These are phyloP conservation scores for Caenorhabditis zanzibari DNA, from an alignment of 2,888 invertebrate species.

Conservation along the genomic window DNA sequence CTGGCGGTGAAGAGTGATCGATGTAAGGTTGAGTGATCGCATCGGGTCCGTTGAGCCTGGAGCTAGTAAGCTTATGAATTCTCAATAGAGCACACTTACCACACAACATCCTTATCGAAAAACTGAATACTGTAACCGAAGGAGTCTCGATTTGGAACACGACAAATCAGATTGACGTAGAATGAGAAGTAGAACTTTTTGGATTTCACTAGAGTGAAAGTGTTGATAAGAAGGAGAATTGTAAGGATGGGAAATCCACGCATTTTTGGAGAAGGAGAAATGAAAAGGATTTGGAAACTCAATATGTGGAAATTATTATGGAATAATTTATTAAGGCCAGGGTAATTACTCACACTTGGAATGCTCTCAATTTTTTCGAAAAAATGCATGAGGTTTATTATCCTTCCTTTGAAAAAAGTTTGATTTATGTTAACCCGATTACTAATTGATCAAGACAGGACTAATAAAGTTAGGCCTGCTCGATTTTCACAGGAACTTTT, in stretches of 20 bases:
- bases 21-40: not conserved
- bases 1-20: not conserved
- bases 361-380: too few relatives aligned
- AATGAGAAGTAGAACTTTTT: not conserved
- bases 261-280: slow-evolving; percentile 7
- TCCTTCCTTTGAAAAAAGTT: too few relatives aligned
- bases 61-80: not conserved
- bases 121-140: slow-evolving; percentile 16
- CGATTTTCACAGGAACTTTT: slow-evolving; percentile 21
- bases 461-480: slow-evolving; percentile 9
- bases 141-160: not conserved
- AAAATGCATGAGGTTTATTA: too few relatives aligned
- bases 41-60: slow-evolving; percentile 8
- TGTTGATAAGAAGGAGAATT: not conserved
- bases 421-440: too few relatives aligned
- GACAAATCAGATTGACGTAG: not conserved
- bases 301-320: not conserved
- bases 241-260: not conserved
- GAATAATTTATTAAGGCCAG: not conserved
- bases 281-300: not conserved
- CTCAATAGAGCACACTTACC: not conserved
- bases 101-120: slow-evolving; percentile 7
- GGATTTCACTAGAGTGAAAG: not conserved
- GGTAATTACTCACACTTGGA: too few relatives aligned
- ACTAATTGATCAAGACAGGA: too few relatives aligned